Percentiles rank a stretch among this genome's conserved stretches.
phyloP scores from a whole-genome alignment of 2,113 vertebrate genomes.

The Turdus rufiventris region DNA sequence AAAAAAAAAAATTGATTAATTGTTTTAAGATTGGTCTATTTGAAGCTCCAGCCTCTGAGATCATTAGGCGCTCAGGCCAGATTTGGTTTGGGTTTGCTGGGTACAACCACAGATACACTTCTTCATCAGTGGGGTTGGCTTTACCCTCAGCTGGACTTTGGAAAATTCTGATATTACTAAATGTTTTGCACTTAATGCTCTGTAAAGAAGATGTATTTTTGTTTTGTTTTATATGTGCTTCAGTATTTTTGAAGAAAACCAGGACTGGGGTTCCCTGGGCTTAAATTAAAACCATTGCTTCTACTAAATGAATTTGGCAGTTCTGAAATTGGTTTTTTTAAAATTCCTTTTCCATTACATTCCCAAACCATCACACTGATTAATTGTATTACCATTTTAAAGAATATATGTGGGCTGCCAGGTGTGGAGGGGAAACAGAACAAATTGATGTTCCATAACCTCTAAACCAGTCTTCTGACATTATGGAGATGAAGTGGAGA shows the following conservation, averaged over 20 bases:
- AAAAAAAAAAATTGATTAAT: not conserved
- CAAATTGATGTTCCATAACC: conserved; percentile 16
- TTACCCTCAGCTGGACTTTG: not conserved
- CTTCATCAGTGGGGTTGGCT: not conserved
- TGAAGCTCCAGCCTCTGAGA: not conserved
- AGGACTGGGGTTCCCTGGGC: not conserved
- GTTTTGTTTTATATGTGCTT: not conserved
- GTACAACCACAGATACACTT: not conserved
- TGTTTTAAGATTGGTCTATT: not conserved
- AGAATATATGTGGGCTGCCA: not conserved
- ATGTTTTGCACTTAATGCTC: not conserved
- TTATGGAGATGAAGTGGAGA: not conserved
- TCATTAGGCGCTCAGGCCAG: not conserved
- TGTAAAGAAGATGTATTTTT: not conserved
- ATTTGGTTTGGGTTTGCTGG: not conserved
- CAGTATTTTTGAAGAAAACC: not conserved
- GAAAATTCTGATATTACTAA: not conserved
- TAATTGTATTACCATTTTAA: conserved; percentile 51
- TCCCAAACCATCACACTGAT: not conserved
- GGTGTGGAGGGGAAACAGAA: conserved; percentile 37
- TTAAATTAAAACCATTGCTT: not conserved
- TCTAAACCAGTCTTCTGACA: not conserved
- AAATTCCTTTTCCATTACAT: conserved; percentile 32
- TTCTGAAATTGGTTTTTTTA: conserved; percentile 15
- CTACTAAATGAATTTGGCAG: conserved; percentile 33